phyloP scores from a whole-genome alignment of 2,113 vertebrate genomes.

The Lonchura striata region DNA sequence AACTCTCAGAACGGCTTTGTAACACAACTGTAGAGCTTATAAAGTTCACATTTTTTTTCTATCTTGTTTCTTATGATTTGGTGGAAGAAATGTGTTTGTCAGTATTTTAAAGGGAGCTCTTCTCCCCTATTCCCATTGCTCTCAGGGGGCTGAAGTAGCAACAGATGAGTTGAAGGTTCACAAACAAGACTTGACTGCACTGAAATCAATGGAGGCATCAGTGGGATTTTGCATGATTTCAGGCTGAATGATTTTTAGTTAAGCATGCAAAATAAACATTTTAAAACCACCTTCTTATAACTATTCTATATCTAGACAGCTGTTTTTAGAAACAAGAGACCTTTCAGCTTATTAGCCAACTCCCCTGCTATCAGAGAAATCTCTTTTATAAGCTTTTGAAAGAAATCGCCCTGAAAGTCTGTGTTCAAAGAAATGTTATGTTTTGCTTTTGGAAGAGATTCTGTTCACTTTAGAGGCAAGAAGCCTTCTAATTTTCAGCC shows the following conservation, averaged over 20 bases:
- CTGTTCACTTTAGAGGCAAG: neutral
- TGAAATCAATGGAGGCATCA: neutral
- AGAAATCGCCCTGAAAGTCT: neutral
- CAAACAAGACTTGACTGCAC: neutral
- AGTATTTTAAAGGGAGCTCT: neutral
- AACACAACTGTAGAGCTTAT: neutral
- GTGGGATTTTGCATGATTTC: neutral
- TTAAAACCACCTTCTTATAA: neutral
- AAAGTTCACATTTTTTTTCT: neutral
- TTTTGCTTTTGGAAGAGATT: neutral
- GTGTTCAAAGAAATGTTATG: slow-evolving; percentile 7
- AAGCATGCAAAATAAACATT: neutral
- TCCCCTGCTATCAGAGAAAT: neutral
- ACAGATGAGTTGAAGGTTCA: neutral
- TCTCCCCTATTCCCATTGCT: neutral
- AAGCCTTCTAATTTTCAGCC: slow-evolving; percentile 35
- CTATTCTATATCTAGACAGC: neutral
- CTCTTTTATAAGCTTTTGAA: neutral
- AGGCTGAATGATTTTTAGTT: neutral
- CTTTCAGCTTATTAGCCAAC: neutral
- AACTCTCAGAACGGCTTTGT: neutral
- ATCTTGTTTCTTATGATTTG: neutral
- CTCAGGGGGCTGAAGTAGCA: neutral
- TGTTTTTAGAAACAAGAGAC: neutral
- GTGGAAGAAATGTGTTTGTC: neutral